These are phyloP conservation scores for Cantharis nigra DNA, from an alignment of 2,888 invertebrate species.

Conservation along the genomic window DNA sequence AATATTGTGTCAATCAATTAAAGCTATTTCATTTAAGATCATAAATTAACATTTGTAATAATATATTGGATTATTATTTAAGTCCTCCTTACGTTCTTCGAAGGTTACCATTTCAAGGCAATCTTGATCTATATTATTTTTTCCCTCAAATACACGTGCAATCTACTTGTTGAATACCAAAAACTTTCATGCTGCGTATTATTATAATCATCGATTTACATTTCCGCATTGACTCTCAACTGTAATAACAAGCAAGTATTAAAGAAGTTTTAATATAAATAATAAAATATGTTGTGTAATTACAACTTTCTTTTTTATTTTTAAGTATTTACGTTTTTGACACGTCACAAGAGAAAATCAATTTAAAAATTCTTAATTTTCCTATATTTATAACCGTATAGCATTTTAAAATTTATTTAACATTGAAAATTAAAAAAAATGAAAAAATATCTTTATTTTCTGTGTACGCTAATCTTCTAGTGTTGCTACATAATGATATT, in stretches of 20 bases:
- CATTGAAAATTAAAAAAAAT: not conserved
- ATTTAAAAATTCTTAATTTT: not conserved
- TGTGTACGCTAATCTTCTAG: not conserved
- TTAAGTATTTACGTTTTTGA: not conserved
- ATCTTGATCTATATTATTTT: slow-evolving; percentile 1
- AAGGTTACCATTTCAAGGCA: not conserved
- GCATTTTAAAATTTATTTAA: not conserved
- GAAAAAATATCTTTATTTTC: not conserved
- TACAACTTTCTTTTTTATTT: slow-evolving; percentile 2
- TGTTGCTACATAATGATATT: not conserved
- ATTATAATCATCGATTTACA: not conserved
- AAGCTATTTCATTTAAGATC: not conserved
- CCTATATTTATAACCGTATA: not conserved
- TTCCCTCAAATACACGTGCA: not conserved
- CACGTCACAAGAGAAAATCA: not conserved
- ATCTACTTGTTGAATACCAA: not conserved
- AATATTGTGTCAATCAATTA: not conserved
- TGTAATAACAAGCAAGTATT: not conserved
- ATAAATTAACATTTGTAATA: not conserved
- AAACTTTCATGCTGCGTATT: not conserved
- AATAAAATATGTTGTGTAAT: not conserved
- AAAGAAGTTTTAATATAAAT: not conserved
- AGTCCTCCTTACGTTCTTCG: not conserved
- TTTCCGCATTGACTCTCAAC: not conserved
- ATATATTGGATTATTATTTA: not conserved